Evolutionary conservation across 2,113 vertebrate species (phyloP).

Genomic region (Apaloderma vittatum): DNA sequence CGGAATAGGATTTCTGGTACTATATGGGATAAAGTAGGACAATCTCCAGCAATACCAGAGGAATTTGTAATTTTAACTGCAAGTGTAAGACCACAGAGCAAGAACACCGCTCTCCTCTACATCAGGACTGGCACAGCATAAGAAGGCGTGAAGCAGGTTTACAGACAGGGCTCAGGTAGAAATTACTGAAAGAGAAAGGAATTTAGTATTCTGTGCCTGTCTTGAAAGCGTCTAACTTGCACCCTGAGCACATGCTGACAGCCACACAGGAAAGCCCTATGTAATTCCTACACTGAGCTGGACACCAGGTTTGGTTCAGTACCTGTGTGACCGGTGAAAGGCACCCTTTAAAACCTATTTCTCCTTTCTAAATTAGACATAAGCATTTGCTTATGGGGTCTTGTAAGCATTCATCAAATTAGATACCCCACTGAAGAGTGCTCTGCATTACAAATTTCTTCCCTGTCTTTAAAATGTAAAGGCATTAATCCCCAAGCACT

Average conservation of each 20-base stretch:
- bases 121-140: background rate
- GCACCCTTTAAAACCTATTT: background rate
- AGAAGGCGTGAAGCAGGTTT: background rate
- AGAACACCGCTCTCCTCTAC: background rate
- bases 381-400: background rate
- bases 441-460: background rate
- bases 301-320: background rate
- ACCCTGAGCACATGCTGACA: background rate
- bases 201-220: background rate
- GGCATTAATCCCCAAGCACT: background rate
- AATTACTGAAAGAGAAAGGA: background rate
- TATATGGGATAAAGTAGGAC: background rate
- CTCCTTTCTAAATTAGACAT: background rate
- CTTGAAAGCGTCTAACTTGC: background rate
- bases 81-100: background rate
- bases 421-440: background rate
- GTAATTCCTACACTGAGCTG: background rate
- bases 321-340: background rate
- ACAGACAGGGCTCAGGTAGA: background rate
- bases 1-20: background rate
- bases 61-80: background rate
- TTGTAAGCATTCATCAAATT: background rate
- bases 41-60: accelerated
- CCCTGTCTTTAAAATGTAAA: background rate
- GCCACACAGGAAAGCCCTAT: background rate